Evolutionary conservation across 2,797 vertebrate genomes (phyloP).

Genomic region (Acrocephalus scirpaceus): DNA sequence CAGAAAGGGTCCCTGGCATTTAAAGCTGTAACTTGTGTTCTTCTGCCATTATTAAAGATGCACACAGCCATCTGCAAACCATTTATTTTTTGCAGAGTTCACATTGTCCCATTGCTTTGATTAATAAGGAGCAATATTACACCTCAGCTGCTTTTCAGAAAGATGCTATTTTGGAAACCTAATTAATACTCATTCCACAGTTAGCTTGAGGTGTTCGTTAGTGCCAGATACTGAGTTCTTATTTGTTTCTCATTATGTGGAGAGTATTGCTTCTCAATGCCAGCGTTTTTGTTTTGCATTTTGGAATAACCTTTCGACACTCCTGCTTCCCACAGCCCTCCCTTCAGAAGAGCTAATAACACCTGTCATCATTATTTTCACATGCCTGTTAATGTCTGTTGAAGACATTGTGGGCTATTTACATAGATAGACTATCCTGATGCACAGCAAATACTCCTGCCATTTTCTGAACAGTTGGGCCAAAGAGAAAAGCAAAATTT

Average conservation of each 20-base stretch:
- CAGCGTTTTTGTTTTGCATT: slow-evolving; percentile 28
- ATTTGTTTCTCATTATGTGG: slow-evolving; percentile 60
- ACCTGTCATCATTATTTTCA: slow-evolving; percentile 37
- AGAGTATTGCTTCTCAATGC: slow-evolving; percentile 42
- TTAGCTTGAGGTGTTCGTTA: slow-evolving; percentile 62
- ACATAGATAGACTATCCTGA: neutral
- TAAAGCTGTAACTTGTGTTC: slow-evolving; percentile 70
- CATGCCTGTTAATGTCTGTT: neutral
- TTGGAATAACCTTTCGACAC: slow-evolving; percentile 31
- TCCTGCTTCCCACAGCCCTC: neutral
- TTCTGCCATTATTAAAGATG: slow-evolving; percentile 63
- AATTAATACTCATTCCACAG: slow-evolving; percentile 59
- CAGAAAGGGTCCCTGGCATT: slow-evolving; percentile 68
- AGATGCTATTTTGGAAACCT: slow-evolving; percentile 62
- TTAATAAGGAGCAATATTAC: slow-evolving; percentile 60
- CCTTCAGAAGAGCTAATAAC: slow-evolving; percentile 21
- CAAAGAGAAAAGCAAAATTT: neutral
- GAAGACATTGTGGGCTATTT: slow-evolving; percentile 28
- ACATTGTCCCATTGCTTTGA: slow-evolving; percentile 56
- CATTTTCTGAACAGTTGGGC: slow-evolving; percentile 25
- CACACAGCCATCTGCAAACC: slow-evolving; percentile 65
- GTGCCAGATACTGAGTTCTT: slow-evolving; percentile 51
- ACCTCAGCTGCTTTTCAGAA: slow-evolving; percentile 63
- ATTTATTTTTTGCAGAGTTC: slow-evolving; percentile 62
- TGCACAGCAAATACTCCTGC: slow-evolving; percentile 21